Percentiles rank a stretch among this genome's conserved stretches.
phyloP scores from a whole-genome alignment of 2,888 invertebrate genomes.

The Athripsodes cinereus region DNA sequence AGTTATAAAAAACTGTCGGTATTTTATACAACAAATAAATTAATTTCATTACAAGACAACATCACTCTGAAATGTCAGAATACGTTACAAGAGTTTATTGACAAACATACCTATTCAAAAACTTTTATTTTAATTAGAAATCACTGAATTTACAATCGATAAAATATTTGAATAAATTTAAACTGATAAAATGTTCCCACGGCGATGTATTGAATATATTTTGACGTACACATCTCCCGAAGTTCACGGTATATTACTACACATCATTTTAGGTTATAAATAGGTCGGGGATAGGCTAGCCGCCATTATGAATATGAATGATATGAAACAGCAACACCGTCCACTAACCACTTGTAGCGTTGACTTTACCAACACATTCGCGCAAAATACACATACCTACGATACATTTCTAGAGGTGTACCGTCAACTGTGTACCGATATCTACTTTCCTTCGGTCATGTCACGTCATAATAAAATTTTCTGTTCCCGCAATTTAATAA shows the following conservation, averaged over 20 bases:
- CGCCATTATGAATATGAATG: conserved; percentile 42
- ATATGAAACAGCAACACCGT: not conserved
- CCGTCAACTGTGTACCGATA: conserved; percentile 29
- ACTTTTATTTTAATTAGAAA: too few relatives aligned
- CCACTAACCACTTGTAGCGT: conserved; percentile 39
- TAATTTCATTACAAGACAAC: conserved; percentile 14
- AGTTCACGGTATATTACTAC: conserved; percentile 47
- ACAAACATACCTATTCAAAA: conserved; percentile 24
- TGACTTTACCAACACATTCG: conserved; percentile 17
- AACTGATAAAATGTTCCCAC: conserved; percentile 17
- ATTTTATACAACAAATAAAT: conserved; percentile 1
- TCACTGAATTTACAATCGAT: too few relatives aligned
- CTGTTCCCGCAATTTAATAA: not conserved
- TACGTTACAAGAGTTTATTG: conserved; percentile 22
- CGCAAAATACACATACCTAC: too few relatives aligned
- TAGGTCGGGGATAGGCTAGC: conserved; percentile 51
- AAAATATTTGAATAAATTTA: conserved; percentile 16
- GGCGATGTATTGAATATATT: conserved; percentile 43
- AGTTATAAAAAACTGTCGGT: conserved; percentile 9
- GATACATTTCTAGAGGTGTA: too few relatives aligned
- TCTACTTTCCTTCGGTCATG: conserved; percentile 7
- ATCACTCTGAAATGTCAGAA: conserved; percentile 1
- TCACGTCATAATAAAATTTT: not conserved
- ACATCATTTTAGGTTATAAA: conserved; percentile 49
- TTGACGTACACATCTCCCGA: conserved; percentile 54